Conservation (phyloP, 2,888 invertebrate species). For the Quadroppia sp. region DNA sequence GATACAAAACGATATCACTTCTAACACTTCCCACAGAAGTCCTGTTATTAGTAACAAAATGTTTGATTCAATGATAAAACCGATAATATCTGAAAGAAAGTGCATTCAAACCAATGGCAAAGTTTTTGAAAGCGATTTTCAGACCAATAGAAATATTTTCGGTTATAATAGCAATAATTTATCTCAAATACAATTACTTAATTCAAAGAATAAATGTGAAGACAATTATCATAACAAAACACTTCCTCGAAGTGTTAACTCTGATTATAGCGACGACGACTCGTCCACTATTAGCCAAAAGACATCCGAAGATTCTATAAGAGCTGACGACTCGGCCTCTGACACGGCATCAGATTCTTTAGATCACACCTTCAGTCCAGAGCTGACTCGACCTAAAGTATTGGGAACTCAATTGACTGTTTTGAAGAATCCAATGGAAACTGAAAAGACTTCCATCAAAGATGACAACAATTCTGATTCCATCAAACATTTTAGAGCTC, state of each 20-base stretch:
- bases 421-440: constrained; percentile 42
- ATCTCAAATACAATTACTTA: not conserved
- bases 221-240: not conserved
- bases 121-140: not conserved
- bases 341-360: constrained; percentile 25
- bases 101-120: not conserved
- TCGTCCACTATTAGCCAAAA: constrained; percentile 20
- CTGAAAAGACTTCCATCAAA: not conserved
- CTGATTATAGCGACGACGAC: constrained; percentile 30
- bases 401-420: constrained; percentile 47
- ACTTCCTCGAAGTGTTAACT: not conserved
- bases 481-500: constrained; percentile 51
- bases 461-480: constrained; percentile 42
- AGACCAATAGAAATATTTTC: not conserved
- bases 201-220: not conserved
- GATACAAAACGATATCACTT: not conserved
- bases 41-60: not conserved
- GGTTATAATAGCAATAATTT: constrained; percentile 14
- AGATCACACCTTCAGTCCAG: constrained; percentile 11
- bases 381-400: constrained; percentile 11
- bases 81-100: not conserved
- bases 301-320: constrained; percentile 14
- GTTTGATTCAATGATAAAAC: not conserved
- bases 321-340: constrained; percentile 25
- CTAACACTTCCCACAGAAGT: not conserved